A percentile compares a stretch with the other conserved stretches of the same genome.
Conservation (phyloP, 2,113 vertebrate species). For the Aplodontia rufa region DNA sequence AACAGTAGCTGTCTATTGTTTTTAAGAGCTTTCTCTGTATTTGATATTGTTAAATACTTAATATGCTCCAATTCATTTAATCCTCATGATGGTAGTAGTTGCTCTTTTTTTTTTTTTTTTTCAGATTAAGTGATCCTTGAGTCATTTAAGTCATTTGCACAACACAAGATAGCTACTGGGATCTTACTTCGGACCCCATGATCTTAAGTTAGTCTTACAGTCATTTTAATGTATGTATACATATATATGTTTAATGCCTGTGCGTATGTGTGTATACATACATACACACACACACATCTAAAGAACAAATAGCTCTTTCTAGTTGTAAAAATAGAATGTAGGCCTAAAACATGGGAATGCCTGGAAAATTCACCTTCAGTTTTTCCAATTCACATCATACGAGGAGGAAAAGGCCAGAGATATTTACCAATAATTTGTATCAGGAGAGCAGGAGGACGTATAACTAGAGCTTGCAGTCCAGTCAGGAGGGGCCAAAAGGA, state of each 20-base stretch:
- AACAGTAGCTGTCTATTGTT: conserved; percentile 5
- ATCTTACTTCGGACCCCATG: conserved; percentile 10
- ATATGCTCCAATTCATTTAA: conserved; percentile 43
- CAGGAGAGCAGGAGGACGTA: background rate
- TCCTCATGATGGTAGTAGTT: background rate
- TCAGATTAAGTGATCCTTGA: background rate
- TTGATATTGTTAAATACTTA: conserved; percentile 8
- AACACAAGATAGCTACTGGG: background rate
- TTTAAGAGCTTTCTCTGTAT: conserved; percentile 20
- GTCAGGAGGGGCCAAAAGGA: no score
- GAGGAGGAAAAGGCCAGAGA: background rate
- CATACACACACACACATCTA: no score
- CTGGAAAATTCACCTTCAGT: background rate
- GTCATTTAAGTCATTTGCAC: background rate
- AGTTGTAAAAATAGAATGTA: background rate
- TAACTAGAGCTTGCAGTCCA: background rate
- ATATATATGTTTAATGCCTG: background rate
- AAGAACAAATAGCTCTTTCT: background rate
- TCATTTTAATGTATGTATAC: background rate
- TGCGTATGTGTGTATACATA: background rate
- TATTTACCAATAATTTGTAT: background rate
- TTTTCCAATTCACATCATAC: background rate
- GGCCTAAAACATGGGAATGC: background rate
- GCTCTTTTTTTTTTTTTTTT: background rate
- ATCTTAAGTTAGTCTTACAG: background rate